phyloP scores from a whole-genome alignment of 2,888 invertebrate species.

The Saturnia japonica region DNA sequence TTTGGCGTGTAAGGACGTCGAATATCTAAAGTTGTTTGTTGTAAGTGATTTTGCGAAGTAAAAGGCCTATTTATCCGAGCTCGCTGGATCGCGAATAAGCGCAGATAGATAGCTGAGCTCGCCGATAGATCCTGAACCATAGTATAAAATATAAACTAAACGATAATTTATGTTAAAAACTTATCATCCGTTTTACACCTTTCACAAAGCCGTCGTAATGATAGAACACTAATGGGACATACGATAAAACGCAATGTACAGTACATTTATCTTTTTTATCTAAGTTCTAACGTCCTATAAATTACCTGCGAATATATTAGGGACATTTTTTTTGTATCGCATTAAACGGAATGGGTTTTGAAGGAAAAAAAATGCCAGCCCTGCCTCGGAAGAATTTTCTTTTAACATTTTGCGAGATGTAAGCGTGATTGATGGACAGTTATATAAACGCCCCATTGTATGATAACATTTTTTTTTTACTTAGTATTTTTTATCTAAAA shows the following conservation, averaged over 20 bases:
- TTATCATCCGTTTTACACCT: neutral
- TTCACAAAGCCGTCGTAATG: neutral
- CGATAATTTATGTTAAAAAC: neutral
- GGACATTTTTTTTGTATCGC: slow-evolving; percentile 21
- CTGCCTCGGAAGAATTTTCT: slow-evolving; percentile 37
- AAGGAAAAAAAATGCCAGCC: slow-evolving; percentile 25
- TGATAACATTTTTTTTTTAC: slow-evolving; percentile 43
- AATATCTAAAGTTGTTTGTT: too few species aligned
- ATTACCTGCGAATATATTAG: slow-evolving; percentile 20
- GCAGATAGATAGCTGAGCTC: neutral
- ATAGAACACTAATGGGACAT: slow-evolving; percentile 11
- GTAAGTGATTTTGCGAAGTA: neutral
- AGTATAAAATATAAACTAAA: neutral
- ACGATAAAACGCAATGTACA: slow-evolving; percentile 11
- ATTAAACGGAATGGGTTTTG: slow-evolving; percentile 21
- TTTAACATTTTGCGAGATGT: slow-evolving; percentile 40
- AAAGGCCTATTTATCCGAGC: neutral
- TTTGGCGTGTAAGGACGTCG: too few species aligned
- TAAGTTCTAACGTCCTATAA: slow-evolving; percentile 18
- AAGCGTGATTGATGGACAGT: slow-evolving; percentile 51
- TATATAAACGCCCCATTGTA: slow-evolving; percentile 42
- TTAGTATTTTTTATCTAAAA: slow-evolving; percentile 35
- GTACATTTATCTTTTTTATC: slow-evolving; percentile 17
- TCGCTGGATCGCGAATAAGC: neutral
- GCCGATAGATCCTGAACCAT: too few species aligned